These are phyloP conservation scores for Ictalurus punctatus DNA, from an alignment of 2,113 vertebrate species.

Conservation along the genomic window DNA sequence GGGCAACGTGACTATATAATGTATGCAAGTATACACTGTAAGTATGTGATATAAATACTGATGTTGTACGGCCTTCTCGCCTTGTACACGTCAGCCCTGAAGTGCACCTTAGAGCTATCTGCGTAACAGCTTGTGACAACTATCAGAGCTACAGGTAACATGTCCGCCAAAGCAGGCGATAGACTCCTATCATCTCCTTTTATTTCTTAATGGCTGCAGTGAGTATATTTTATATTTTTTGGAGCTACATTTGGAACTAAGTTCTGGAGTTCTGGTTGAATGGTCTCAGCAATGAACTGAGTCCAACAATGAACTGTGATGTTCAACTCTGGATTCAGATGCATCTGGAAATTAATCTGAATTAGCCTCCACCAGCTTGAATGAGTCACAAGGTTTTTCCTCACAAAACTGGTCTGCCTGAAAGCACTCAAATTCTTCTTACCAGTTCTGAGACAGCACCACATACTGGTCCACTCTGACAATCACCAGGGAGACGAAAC, in stretches of 20 bases:
- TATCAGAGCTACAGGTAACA: not conserved
- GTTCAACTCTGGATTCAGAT: not conserved
- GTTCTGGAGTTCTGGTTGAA: not conserved
- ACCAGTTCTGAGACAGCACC: not conserved
- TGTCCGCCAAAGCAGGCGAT: not conserved
- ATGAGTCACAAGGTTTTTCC: not conserved
- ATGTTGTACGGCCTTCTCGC: not conserved
- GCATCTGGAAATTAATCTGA: not conserved
- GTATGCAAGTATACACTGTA: not conserved
- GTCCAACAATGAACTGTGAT: not conserved
- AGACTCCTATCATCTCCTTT: not conserved
- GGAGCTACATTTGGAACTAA: not conserved
- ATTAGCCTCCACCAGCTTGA: not conserved
- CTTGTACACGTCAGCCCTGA: not conserved
- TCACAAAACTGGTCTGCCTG: not conserved
- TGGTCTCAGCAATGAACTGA: slow-evolving; percentile 1
- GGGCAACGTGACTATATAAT: not conserved
- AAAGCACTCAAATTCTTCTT: not conserved
- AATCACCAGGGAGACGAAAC: not conserved
- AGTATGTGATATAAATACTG: not conserved
- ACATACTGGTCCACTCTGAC: not conserved
- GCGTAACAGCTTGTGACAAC: not conserved
- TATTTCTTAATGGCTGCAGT: not conserved
- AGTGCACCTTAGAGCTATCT: not conserved
- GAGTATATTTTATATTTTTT: not conserved